These are phyloP conservation scores for Digitonthophagus gazella DNA, from an alignment of 2,888 invertebrate genomes.

Conservation along the genomic window DNA sequence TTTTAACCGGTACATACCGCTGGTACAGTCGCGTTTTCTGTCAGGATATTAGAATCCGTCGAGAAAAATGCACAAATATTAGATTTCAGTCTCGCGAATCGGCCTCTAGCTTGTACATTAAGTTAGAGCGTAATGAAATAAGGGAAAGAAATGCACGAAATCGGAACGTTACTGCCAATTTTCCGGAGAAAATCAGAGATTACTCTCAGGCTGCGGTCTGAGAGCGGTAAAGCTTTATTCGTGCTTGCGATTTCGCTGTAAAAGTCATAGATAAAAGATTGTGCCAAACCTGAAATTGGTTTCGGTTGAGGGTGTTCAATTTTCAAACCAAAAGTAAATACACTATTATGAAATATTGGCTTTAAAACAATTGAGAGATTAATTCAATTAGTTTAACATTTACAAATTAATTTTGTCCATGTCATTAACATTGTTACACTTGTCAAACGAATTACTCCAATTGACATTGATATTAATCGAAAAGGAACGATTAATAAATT, in stretches of 20 bases:
- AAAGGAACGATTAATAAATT: too few relatives aligned
- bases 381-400: too few relatives aligned
- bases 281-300: constrained; percentile 25
- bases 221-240: not conserved
- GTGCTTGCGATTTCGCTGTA: not conserved
- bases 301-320: constrained; percentile 16
- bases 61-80: not conserved
- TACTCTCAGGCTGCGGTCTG: too few relatives aligned
- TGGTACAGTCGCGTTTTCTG: constrained; percentile 1
- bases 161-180: not conserved
- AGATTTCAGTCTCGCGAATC: not conserved
- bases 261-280: not conserved
- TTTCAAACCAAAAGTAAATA: too few relatives aligned
- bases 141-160: not conserved
- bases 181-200: not conserved
- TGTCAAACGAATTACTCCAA: too few relatives aligned
- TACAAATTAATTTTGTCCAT: too few relatives aligned
- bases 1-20: constrained; percentile 22
- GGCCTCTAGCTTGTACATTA: not conserved
- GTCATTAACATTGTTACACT: too few relatives aligned
- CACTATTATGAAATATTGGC: too few relatives aligned
- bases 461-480: too few relatives aligned
- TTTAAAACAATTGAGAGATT: not conserved
- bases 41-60: constrained; percentile 7
- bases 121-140: not conserved